Conservation (phyloP, 1,140 invertebrate genomes). For the Drosophila leontia region DNA sequence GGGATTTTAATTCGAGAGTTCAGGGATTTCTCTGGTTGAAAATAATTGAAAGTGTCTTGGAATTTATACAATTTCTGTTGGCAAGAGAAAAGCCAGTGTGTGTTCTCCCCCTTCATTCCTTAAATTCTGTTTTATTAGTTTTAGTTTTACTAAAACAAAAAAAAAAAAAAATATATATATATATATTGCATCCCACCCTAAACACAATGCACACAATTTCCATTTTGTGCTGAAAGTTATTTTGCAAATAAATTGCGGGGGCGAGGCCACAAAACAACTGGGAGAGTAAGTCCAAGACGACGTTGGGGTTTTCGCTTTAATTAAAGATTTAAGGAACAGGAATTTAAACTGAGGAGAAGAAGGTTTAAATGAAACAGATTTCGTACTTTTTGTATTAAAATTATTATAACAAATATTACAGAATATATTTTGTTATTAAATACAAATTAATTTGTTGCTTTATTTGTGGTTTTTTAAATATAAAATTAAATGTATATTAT, state of each 20-base stretch:
- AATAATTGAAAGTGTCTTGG: not conserved
- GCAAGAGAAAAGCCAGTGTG: not conserved
- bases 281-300: constrained; percentile 17
- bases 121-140: constrained; percentile 6
- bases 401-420: too few species aligned
- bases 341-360: not conserved
- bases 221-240: constrained; percentile 25
- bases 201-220: constrained; percentile 41
- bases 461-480: too few species aligned
- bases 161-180: not conserved
- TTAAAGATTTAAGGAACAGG: constrained; percentile 23
- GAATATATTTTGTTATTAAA: too few species aligned
- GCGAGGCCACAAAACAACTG: constrained; percentile 31
- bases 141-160: constrained; percentile 2
- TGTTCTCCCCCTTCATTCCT: not conserved
- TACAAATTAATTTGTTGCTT: too few species aligned
- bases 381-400: too few species aligned
- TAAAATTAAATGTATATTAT: too few species aligned
- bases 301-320: constrained; percentile 41
- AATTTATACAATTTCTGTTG: not conserved
- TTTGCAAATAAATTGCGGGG: constrained; percentile 32
- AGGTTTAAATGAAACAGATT: not conserved
- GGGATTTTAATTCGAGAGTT: constrained; percentile 7
- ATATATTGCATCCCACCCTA: not conserved
- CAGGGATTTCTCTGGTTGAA: not conserved